Base-by-base conservation (phyloP, 2,797 vertebrate species). In the Tiaroga cobitis region DNA sequence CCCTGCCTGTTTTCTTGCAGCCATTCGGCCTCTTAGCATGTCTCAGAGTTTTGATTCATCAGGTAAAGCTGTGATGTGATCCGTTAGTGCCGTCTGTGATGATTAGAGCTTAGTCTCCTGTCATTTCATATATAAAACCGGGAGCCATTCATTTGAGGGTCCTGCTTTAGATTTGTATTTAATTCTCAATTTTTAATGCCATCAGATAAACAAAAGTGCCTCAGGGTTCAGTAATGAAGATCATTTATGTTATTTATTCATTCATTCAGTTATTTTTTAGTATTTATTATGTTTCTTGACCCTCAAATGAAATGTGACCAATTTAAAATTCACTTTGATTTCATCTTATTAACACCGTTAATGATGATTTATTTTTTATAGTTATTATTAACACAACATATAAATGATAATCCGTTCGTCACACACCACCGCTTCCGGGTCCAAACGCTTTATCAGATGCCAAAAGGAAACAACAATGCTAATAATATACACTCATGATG, bases 31-130 rank as follows among this genome's bases (percentile, higher is more conserved):
- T 90, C 97, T 99, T 98, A 98, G 97, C 96, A 97, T 98, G 96
- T 99, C 98, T 97, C 94, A 97, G 96, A 99, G 97, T 97, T 99
- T 98, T 98, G 97, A 99, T 94, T 95, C 96, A 94, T 97, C 98
- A 98, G 98, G 98, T 99, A 98, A 98, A 96, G 94, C 91, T 81
- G 92, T 90, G 89, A 91, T 89, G 8, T 78, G 74, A 84, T 78
- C 49, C 67, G 9, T 41, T 59, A 54, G 84, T 79, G 83, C 46
- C 72, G 29, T 65, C 56, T 65, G 29, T 83, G 32, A 24, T 43
- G 41, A 69, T 32, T 39, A 19, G 19, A 39, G 24, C 19, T 39
- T 2, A 34, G 19, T 54, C 16, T 26, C n/a, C 16, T 34, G 3
- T 59, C 63, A 69, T 78, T 61, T 79, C 83, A 79, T 26, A 11